Percentiles rank a stretch among this genome's conserved stretches.
These are phyloP conservation scores for Lepus townsendii DNA, from an alignment of 2,797 vertebrate species.

Conservation along the genomic window DNA sequence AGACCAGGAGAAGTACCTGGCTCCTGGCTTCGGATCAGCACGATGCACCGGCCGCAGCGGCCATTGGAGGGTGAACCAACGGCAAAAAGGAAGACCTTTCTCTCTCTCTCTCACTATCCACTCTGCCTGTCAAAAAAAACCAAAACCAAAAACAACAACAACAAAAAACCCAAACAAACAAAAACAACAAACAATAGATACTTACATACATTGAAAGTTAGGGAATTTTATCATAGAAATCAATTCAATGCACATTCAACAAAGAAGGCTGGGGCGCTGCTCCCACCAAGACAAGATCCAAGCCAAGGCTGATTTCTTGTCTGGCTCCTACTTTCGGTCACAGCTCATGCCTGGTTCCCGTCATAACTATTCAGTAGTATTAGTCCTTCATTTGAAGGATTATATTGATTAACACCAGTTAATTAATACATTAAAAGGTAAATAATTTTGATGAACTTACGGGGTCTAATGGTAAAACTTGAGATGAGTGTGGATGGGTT, in stretches of 20 bases:
- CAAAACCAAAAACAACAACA: background rate
- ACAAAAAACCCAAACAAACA: no score
- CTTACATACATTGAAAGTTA: constrained; percentile 4
- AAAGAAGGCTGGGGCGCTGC: background rate
- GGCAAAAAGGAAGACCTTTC: no score
- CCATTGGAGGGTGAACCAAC: no score
- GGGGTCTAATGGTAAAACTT: background rate
- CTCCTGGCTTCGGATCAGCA: no score
- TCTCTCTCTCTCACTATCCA: no score
- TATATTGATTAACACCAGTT: background rate
- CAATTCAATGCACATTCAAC: background rate
- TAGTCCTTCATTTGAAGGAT: background rate
- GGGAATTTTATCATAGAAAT: constrained; percentile 8
- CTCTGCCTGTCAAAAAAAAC: no score
- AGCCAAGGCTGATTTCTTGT: background rate
- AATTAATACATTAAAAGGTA: background rate
- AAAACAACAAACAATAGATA: background rate
- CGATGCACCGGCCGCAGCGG: no score
- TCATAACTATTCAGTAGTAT: background rate
- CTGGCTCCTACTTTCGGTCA: background rate
- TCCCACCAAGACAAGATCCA: background rate
- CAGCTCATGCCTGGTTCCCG: background rate
- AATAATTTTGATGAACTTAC: constrained; percentile 25
- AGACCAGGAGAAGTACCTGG: no score
- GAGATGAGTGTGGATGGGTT: background rate